Percentiles rank a stretch among this genome's conserved stretches.
phyloP scores from a whole-genome alignment of 2,797 vertebrate species.

The Etheostoma perlongum region DNA sequence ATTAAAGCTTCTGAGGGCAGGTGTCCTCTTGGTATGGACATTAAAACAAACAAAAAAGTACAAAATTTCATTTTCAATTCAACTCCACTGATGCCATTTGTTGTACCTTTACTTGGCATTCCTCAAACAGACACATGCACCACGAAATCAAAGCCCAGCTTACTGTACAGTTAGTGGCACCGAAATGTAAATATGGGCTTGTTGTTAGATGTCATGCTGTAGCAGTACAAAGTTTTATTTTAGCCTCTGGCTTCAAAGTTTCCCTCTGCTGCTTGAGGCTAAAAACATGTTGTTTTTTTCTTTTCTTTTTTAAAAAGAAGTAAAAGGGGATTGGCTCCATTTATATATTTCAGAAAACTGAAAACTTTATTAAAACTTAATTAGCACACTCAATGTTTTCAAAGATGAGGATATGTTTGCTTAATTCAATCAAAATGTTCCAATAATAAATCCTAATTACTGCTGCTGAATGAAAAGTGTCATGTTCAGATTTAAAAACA shows the following conservation, averaged over 20 bases:
- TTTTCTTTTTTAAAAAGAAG: constrained; percentile 7
- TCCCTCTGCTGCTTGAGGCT: constrained; percentile 8
- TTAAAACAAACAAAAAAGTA: background rate
- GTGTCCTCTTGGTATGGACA: background rate
- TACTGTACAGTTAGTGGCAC: background rate
- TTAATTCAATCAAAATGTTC: constrained; percentile 26
- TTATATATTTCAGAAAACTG: constrained; percentile 32
- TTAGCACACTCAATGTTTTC: constrained; percentile 10
- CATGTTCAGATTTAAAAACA: constrained; percentile 22
- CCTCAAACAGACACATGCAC: constrained; percentile 14
- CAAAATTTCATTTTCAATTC: constrained; percentile 12
- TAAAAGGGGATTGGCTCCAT: constrained; percentile 12
- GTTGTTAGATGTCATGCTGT: constrained; percentile 27
- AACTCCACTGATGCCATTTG: constrained; percentile 10
- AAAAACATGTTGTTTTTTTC: constrained; percentile 1
- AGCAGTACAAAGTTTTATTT: constrained; percentile 40
- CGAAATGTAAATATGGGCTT: constrained; percentile 27
- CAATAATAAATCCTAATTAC: constrained; percentile 27
- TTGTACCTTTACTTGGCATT: background rate
- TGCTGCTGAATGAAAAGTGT: background rate
- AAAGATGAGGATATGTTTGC: constrained; percentile 19
- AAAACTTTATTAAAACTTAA: constrained; percentile 9
- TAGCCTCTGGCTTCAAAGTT: constrained; percentile 39
- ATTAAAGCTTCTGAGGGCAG: constrained; percentile 53
- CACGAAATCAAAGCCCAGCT: constrained; percentile 23